Base-by-base conservation (phyloP, 1,140 invertebrate genomes). In the Stegodyphus mimosarum region DNA sequence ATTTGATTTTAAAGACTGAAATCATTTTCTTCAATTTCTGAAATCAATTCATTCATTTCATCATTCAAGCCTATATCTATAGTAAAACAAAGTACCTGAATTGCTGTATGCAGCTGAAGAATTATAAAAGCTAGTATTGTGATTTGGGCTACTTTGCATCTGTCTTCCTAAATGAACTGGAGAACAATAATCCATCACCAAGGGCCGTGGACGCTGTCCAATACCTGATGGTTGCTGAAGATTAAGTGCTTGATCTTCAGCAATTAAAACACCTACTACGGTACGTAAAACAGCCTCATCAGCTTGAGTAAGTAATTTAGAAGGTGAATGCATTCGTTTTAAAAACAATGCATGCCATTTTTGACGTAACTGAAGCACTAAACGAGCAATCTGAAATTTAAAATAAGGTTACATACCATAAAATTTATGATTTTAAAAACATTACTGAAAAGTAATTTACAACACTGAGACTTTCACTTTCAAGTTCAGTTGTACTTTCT, bases 301-400 rank as follows among this genome's bases (percentile, higher is more conserved):
- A 66, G 93, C 91, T 63, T 93, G 90, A 50, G 91, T 90, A 88
- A 90, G 91, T 0, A 93, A 92, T 90, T 95, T 94, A 13, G 92
- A 92, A 0, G 95, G 95, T 80, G 93, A 92, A 83, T 93, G 92
- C 92, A 97, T 94, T 53, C 94, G 92, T 7, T 94, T 91, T 10
- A 95, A 91, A 53, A 96, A 93, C 10, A 96, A 89, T 50, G 94
- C 93, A 88, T 95, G 94, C 90, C 96, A 94, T 84, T 95, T 95
- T 89, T 95, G 94, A 50, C 96, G 91, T 18, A 96, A 91, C 89
- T 94, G 93, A 86, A 94, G 92, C 7, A 94, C 92, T 53, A 95
- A 91, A 67, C 93, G 91, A 0, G 93, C 94, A 80, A 93, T 92
- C 90, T 90, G 13, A 52, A 75, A 70, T 83, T 48, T 86, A 88